Conservation (phyloP, 2,888 invertebrate species). For the Pristionchus arcanus region DNA sequence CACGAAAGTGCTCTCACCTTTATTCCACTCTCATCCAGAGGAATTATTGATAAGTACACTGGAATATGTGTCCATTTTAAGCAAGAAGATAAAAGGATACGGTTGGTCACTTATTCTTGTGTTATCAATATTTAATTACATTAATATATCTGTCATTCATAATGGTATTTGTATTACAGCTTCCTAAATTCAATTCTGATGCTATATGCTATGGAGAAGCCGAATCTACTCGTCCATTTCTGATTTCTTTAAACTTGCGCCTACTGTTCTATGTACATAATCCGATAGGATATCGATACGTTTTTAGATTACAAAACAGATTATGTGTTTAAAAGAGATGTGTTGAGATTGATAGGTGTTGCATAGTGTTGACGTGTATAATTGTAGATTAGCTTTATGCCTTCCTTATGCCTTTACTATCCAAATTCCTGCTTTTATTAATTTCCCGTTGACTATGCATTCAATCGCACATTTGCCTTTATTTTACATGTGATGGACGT, state of each 20-base stretch:
- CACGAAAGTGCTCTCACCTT: conserved; percentile 48
- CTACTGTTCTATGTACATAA: neutral
- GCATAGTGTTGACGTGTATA: neutral
- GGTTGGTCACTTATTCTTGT: neutral
- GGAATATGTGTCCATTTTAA: conserved; percentile 53
- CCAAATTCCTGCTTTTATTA: conserved; percentile 16
- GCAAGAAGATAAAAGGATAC: conserved; percentile 21
- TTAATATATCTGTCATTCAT: too few species aligned
- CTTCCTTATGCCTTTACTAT: neutral
- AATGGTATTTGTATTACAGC: neutral
- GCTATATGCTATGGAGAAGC: conserved; percentile 58
- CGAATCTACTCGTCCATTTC: conserved; percentile 65
- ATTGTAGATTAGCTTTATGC: conserved; percentile 31
- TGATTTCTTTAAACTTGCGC: conserved; percentile 44
- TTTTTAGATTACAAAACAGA: conserved; percentile 25
- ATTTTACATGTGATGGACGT: neutral
- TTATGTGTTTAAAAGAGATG: neutral
- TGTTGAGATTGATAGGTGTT: conserved; percentile 2
- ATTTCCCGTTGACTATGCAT: conserved; percentile 37
- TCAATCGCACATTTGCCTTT: neutral
- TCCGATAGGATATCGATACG: neutral
- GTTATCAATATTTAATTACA: neutral
- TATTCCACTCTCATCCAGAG: conserved; percentile 17
- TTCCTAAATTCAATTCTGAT: conserved; percentile 64
- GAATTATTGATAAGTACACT: conserved; percentile 31